phyloP scores from a whole-genome alignment of 2,113 vertebrate species.

The Pimephales promelas region DNA sequence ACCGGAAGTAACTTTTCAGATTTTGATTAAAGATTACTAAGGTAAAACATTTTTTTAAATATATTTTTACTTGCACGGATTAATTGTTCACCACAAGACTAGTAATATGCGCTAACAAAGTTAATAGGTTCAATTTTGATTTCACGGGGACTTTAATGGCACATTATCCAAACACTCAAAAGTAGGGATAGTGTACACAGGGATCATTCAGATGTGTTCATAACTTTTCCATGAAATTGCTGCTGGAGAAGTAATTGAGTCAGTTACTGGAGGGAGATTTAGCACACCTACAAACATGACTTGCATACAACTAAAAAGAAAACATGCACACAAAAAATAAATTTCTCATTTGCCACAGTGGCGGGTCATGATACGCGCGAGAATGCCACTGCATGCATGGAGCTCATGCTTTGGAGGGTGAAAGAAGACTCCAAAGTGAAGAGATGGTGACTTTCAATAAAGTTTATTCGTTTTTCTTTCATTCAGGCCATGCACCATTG shows the following conservation, averaged over 20 bases:
- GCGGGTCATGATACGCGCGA: constrained; percentile 77
- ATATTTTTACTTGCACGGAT: too few species aligned
- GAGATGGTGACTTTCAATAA: constrained; percentile 63
- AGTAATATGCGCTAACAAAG: too few species aligned
- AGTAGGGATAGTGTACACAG: neutral
- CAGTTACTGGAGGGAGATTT: neutral
- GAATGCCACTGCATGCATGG: constrained; percentile 79
- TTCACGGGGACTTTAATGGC: too few species aligned
- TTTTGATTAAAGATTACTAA: too few species aligned
- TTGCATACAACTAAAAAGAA: neutral
- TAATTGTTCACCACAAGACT: too few species aligned
- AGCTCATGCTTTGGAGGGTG: constrained; percentile 81
- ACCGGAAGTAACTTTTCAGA: too few species aligned
- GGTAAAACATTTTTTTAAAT: too few species aligned
- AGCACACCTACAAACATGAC: neutral
- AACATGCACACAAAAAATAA: neutral
- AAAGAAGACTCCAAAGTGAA: constrained; percentile 78
- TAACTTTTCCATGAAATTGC: constrained; percentile 6
- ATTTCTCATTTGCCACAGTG: constrained; percentile 63
- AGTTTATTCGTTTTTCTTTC: neutral
- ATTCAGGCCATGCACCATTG: neutral
- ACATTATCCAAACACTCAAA: constrained; percentile 3
- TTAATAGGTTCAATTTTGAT: too few species aligned
- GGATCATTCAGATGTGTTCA: neutral
- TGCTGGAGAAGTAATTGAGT: neutral